Conservation (phyloP, 2,113 vertebrate genomes). For the Oryzias javanicus region DNA sequence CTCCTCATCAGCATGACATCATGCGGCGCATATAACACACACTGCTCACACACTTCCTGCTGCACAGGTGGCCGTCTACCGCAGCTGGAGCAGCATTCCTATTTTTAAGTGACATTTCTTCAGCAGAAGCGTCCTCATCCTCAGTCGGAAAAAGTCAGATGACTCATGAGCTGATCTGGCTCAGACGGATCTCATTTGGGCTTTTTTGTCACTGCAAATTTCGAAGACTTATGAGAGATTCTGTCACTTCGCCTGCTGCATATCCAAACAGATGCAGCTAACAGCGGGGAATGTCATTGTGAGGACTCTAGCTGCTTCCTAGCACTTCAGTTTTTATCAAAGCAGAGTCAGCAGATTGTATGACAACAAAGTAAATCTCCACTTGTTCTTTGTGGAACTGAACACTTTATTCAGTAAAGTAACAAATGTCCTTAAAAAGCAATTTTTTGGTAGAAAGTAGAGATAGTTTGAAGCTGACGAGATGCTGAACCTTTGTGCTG, state of each 20-base stretch:
- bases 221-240: constrained; percentile 10
- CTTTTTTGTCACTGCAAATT: constrained; percentile 15
- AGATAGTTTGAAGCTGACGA: no score
- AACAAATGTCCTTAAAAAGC: no score
- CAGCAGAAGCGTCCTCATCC: constrained; percentile 51
- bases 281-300: neutral
- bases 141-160: constrained; percentile 56
- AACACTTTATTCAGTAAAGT: no score
- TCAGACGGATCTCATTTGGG: constrained; percentile 24
- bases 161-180: constrained; percentile 50
- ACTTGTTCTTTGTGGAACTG: no score
- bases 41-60: constrained; percentile 60
- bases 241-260: neutral
- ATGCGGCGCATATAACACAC: constrained; percentile 61
- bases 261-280: neutral
- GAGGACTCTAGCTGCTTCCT: no score
- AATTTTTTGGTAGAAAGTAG: no score
- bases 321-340: no score
- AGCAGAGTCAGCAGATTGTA: no score
- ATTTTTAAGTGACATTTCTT: constrained; percentile 71
- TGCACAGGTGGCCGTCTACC: constrained; percentile 59
- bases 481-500: no score
- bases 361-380: no score
- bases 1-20: constrained; percentile 69
- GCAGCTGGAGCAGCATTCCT: constrained; percentile 57